Conservation (phyloP, 2,113 vertebrate genomes). For the Castor canadensis region DNA sequence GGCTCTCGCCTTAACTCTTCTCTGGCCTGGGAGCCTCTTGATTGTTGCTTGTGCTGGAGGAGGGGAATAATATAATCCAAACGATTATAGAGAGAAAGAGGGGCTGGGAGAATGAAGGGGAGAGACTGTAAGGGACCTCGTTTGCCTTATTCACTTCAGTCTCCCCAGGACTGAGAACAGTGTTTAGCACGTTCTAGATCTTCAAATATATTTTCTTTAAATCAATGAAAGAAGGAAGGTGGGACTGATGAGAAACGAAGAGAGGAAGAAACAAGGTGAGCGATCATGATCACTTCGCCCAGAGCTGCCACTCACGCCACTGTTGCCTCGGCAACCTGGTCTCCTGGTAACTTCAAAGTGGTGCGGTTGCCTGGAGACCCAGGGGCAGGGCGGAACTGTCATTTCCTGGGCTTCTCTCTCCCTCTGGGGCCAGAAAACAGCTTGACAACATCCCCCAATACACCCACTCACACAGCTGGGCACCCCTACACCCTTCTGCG, state of each 20-base stretch:
- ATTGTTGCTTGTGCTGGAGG: background rate
- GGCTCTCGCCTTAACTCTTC: background rate
- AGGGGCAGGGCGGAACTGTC: slow-evolving; percentile 48
- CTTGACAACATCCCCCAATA: slow-evolving; percentile 15
- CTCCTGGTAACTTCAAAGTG: slow-evolving; percentile 77
- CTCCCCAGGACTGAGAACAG: background rate
- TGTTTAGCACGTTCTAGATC: background rate
- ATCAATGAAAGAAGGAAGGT: slow-evolving; percentile 21
- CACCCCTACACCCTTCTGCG: background rate
- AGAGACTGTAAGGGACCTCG: background rate
- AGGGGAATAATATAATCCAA: background rate
- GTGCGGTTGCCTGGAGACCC: slow-evolving; percentile 73
- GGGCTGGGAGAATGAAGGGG: background rate
- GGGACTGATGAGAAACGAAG: background rate
- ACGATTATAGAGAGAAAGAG: background rate
- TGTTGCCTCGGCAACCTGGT: slow-evolving; percentile 87
- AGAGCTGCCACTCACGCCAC: slow-evolving; percentile 88
- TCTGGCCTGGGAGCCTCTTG: background rate
- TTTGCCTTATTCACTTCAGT: background rate
- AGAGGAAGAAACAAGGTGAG: background rate
- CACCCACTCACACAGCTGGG: slow-evolving; percentile 55
- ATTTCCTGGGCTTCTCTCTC: slow-evolving; percentile 59
- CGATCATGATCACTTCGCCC: slow-evolving; percentile 69
- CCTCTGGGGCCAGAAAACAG: slow-evolving; percentile 57
- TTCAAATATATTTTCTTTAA: background rate